A percentile compares a stretch with the other conserved stretches of the same genome.
These are phyloP conservation scores for Syndactyla subalaris DNA, from an alignment of 2,797 vertebrate genomes.

Conservation along the genomic window DNA sequence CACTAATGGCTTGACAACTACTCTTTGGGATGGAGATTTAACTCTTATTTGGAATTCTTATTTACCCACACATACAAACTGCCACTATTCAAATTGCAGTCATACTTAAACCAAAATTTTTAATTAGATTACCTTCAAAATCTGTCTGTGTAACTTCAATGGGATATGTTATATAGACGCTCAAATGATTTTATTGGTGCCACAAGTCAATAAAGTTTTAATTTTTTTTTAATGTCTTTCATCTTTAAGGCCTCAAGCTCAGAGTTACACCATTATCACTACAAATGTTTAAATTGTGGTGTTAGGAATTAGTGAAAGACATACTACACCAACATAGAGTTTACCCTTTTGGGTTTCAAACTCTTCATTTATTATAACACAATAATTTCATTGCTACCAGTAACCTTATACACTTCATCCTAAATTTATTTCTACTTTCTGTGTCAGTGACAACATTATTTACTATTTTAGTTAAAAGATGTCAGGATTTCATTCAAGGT, in stretches of 20 bases:
- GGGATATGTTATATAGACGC: background rate
- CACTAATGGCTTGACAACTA: background rate
- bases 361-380: background rate
- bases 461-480: background rate
- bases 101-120: background rate
- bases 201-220: background rate
- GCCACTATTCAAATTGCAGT: background rate
- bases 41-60: background rate
- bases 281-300: background rate
- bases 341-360: background rate
- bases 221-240: background rate
- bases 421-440: background rate
- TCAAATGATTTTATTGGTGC: background rate
- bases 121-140: background rate
- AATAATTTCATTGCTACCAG: background rate
- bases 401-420: background rate
- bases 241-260: background rate
- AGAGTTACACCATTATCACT: background rate
- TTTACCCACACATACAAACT: background rate
- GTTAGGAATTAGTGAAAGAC: background rate
- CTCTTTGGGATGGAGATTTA: background rate
- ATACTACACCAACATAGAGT: background rate
- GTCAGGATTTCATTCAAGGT: background rate
- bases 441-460: background rate
- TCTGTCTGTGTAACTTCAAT: background rate